Base-by-base conservation (phyloP, 2,797 vertebrate species). In the Carcharodon carcharias region DNA sequence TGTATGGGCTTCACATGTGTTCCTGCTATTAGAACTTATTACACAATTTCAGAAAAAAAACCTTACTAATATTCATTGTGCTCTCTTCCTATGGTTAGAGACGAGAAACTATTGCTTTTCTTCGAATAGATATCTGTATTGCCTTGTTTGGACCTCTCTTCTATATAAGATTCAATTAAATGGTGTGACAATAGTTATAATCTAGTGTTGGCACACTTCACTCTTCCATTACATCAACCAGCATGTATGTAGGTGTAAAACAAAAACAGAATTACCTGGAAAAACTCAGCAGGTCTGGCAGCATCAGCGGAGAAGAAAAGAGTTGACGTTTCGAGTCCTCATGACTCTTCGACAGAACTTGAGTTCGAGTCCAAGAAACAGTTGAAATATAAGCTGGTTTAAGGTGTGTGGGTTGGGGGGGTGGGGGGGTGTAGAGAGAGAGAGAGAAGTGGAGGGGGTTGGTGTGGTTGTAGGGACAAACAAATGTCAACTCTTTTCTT, bases 1-100 rank as follows among this genome's bases (percentile, higher is more conserved):
- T 89, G 87, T 89, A 89, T 89, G 87, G 26, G 28, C 50, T 89
- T 89, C 54, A 58, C 54, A 88, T 89, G 87, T 56, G 28, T 89
- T 89, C 23, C 87, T 89, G 87, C 54, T 89, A 31, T 85, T 45
- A 50, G 82, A 85, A 85, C 82, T 85, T 50, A 85, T 85, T 50
- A 85, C 40, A 21, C 16, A 85, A 85, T 50, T 45, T 45, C 80
- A 85, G 40, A 85, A 50, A 85, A 21, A 50, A 50, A 82, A 82
- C 6, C 40, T 45, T 82, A 82, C n/a, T 82, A 82, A 85, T 85
- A 85, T 85, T 50, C 50, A 85, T 85, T 85, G 82, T 50, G 45
- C 45, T 50, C 45, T 50, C 45, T 50, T 85, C 82, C 82, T 50
- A 85, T 21, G 18, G 82, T 85, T 85, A 85, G 80, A 45, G 40